Evolutionary conservation across 2,797 vertebrate species (phyloP).

Genomic region (Xenentodon cancila): DNA sequence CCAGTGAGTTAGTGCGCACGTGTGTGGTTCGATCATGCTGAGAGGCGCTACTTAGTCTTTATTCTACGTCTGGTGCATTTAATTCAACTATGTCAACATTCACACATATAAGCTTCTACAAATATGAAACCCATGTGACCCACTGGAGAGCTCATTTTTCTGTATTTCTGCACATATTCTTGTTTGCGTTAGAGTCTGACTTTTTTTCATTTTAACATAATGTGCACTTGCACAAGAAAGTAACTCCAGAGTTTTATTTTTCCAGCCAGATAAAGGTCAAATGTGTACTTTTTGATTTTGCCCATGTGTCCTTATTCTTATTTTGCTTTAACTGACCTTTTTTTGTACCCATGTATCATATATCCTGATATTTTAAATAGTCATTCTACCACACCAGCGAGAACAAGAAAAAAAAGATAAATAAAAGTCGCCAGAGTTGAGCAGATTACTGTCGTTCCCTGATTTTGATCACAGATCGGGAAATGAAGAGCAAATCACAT

Average conservation of each 20-base stretch:
- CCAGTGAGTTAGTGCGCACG: neutral
- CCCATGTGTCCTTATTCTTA: neutral
- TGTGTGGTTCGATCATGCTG: conserved; percentile 2
- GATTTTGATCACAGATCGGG: conserved; percentile 5
- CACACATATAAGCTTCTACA: no score
- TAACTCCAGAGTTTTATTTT: neutral
- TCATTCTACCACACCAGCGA: neutral
- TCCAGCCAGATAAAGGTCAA: neutral
- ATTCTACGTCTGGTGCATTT: conserved; percentile 61
- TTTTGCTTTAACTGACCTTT: conserved; percentile 6
- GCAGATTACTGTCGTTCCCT: conserved; percentile 19
- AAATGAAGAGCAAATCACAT: conserved; percentile 16
- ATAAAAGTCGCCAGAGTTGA: conserved; percentile 1
- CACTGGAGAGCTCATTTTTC: neutral
- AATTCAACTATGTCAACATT: neutral
- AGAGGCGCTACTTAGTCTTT: conserved; percentile 37
- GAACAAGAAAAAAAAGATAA: conserved; percentile 17
- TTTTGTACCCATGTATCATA: conserved; percentile 8
- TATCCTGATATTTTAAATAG: conserved; percentile 18
- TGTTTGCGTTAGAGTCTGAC: no score
- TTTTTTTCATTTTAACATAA: no score
- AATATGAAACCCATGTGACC: conserved; percentile 7
- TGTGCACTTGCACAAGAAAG: neutral
- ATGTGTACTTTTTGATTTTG: neutral
- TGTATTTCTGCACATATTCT: neutral